Conservation (phyloP, 2,797 vertebrate genomes). For the Neoniphon sammara region DNA sequence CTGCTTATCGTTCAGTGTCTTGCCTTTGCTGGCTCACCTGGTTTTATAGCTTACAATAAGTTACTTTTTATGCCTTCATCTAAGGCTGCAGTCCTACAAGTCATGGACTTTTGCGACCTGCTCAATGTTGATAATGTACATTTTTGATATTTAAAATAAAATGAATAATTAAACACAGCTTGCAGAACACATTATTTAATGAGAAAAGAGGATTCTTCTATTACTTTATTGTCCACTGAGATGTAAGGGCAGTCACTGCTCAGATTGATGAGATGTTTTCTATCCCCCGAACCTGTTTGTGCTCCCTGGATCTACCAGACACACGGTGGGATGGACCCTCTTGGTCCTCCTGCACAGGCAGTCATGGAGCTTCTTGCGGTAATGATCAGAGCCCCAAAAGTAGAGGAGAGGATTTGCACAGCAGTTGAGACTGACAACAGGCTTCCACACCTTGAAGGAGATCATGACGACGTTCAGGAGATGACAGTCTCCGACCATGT, state of each 20-base stretch:
- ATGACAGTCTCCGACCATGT: constrained; percentile 53
- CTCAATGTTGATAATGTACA: constrained; percentile 21
- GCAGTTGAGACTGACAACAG: constrained; percentile 71
- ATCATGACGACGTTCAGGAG: constrained; percentile 51
- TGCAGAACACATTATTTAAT: neutral
- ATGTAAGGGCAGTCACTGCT: neutral
- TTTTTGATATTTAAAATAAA: constrained; percentile 50
- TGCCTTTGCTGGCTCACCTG: neutral
- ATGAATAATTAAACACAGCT: neutral
- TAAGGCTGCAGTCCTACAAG: neutral
- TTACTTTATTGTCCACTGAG: neutral
- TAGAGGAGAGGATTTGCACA: constrained; percentile 76
- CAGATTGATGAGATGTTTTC: neutral
- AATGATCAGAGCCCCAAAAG: constrained; percentile 49
- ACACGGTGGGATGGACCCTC: constrained; percentile 42
- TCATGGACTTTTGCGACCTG: constrained; percentile 9
- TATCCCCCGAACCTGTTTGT: constrained; percentile 8
- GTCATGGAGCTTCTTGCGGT: constrained; percentile 41
- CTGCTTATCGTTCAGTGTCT: constrained; percentile 4
- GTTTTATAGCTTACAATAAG: neutral
- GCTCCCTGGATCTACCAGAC: constrained; percentile 16
- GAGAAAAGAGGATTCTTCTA: neutral
- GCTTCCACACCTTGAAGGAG: constrained; percentile 74
- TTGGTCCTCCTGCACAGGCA: constrained; percentile 44
- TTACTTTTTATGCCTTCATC: neutral